These are phyloP conservation scores for Neodiprion virginianus DNA, from an alignment of 1,140 invertebrate species.

Conservation along the genomic window DNA sequence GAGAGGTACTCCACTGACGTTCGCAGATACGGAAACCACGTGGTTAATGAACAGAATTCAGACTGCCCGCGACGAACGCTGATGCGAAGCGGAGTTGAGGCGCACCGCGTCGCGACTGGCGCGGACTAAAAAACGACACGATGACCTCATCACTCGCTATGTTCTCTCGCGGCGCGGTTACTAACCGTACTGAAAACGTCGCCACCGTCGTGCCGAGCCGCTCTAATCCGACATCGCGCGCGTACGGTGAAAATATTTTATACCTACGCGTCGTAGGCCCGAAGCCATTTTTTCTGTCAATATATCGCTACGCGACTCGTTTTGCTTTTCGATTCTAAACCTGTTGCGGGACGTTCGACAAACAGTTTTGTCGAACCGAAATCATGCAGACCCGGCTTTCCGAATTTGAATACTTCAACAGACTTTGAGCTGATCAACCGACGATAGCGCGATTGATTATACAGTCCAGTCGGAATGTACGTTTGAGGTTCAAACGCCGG, in stretches of 20 bases:
- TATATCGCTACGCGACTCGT: not conserved
- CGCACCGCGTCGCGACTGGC: constrained; percentile 49
- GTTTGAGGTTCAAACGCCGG: too few species aligned
- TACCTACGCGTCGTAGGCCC: not conserved
- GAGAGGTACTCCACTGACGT: not conserved
- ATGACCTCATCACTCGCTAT: constrained; percentile 55
- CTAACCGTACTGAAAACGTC: constrained; percentile 53
- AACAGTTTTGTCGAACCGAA: too few species aligned
- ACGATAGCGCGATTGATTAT: too few species aligned
- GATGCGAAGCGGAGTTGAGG: constrained; percentile 37
- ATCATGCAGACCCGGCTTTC: too few species aligned
- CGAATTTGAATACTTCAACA: too few species aligned
- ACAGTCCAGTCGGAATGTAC: too few species aligned
- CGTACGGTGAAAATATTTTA: not conserved
- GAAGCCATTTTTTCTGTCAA: not conserved
- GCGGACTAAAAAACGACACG: constrained; percentile 50
- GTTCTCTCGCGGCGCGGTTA: constrained; percentile 45
- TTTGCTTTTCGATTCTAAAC: too few species aligned
- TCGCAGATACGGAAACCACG: not conserved
- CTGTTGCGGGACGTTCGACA: too few species aligned
- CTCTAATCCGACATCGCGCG: not conserved
- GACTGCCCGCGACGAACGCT: constrained; percentile 3
- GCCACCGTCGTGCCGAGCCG: constrained; percentile 8
- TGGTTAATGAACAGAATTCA: constrained; percentile 1
- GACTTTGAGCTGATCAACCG: too few species aligned